Base-by-base conservation (phyloP, 2,113 vertebrate species). In the Thunnus thynnus region DNA sequence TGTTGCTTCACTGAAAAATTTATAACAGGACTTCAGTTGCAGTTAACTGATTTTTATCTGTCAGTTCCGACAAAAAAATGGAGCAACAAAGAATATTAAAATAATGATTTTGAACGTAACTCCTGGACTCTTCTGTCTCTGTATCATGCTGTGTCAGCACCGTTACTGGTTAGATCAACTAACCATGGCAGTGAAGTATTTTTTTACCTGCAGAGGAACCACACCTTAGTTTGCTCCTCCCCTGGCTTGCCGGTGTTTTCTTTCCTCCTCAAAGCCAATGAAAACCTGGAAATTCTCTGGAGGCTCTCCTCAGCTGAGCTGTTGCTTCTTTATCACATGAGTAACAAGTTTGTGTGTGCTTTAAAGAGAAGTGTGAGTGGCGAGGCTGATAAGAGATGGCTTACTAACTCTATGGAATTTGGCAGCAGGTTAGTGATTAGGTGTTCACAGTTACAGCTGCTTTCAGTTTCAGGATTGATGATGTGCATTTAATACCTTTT, bases 211-310 rank as follows among this genome's bases (percentile, higher is more conserved):
- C 4, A 8, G 25, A 7, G 30, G 0, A 71, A 66, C 63, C 90
- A 83, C 90, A 71, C 86, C 88, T 88, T 58, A 63, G 50, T 82
- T 82, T 79, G 71, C 61, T 13, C 70, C 63, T 1, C 60, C 73
- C 13, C 52, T 13, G 4, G 2, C 36, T 17, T 22, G 8, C 8
- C 0, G 32, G 7, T 30, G 17, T 41, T 13, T 47, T 22, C 4
- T 47, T 22, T 46, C 1, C 14, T 65, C 17, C 5, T 32, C 8
- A 20, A 20, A 65, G 63, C 56, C 5, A 51, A 32, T 17, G 32
- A 18, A 46, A 18, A 62, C 41, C 18, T 17, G 7, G 20, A 25
- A 77, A 54, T 25, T 50, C 73, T 46, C 65, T 5, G 12, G 72
- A 57, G 72, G 41, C 22, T 50, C 16, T 46, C 13, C 0, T 14